Evolutionary conservation across 2,797 vertebrate genomes (phyloP), one percentile per base, ranked within the genome.

Genomic region (Peromyscus nudipes): DNA sequence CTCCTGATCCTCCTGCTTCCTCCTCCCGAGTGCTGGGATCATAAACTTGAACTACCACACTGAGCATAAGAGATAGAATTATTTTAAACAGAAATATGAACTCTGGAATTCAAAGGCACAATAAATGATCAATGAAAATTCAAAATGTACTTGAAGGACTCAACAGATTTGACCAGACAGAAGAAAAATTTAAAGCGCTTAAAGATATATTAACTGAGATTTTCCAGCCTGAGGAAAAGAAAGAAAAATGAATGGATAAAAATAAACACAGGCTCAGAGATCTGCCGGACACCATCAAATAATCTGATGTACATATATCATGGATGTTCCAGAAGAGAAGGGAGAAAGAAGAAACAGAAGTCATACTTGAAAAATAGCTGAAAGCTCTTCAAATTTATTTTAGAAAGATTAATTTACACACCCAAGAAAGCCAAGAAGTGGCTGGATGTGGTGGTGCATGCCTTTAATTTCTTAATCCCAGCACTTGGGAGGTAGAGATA

Each of bases 21-120:
- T 7, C 27, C 25, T 76, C 43, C 40, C 43, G 7, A 76, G 73
- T 29, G 23, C 73, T 76, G 40, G 40, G 43, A 46, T 76, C 27
- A 14, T 46, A 46, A 46, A 29, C 43, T 46, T 16, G 75, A 46
- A 76, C 40, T 43, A 16, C 75, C 43, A 76, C 25, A 76, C 43
- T 29, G 43, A 76, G 75, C 3, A 29, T 76, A 29, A 76, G 43
- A 76, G 25, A 76, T 16, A 76, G 75, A 76, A 76, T 76, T 76
- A 43, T 37, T 46, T 31, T 46, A 76, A 76, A 43, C 83, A 87
- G 46, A 75, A 79, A 83, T 84, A 76, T 37, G 76, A 90, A 69
- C 67, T 86, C 31, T 79, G 27, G 64, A 91, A n/a, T 82, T 93
- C 16, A 91, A 86, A 91, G 64, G 43, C 43, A 87, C 12, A 75